These are phyloP conservation scores for Rhynchotus rufescens DNA, from an alignment of 2,797 vertebrate species.

Conservation along the genomic window DNA sequence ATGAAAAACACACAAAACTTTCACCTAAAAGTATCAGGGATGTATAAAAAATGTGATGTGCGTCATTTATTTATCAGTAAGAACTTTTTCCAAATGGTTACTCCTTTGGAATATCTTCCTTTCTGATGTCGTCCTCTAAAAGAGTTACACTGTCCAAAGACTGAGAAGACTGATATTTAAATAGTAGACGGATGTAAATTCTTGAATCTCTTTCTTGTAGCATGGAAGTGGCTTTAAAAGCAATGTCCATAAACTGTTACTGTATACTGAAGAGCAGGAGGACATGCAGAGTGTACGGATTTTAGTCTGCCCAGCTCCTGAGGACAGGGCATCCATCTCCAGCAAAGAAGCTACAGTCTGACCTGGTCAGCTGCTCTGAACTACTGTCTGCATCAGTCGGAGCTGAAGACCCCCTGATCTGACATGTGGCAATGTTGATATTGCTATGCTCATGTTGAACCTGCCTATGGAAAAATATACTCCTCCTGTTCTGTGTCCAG, in stretches of 20 bases:
- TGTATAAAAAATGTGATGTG: slow-evolving; percentile 43
- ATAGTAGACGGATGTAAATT: neutral
- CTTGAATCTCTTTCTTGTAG: neutral
- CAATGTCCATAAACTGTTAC: neutral
- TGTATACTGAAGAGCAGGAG: neutral
- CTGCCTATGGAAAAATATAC: neutral
- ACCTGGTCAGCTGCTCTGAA: neutral
- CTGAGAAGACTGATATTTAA: neutral
- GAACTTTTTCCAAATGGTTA: neutral
- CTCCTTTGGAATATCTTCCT: neutral
- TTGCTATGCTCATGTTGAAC: neutral
- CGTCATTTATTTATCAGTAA: slow-evolving; percentile 57
- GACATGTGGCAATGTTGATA: neutral
- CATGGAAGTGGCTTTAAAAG: neutral
- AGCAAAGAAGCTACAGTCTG: neutral
- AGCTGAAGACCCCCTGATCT: neutral
- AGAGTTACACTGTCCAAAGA: neutral
- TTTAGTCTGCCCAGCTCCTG: neutral
- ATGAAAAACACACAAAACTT: slow-evolving; percentile 47
- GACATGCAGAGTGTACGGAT: neutral
- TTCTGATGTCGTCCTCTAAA: neutral
- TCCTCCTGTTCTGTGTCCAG: neutral
- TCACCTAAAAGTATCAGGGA: slow-evolving; percentile 59
- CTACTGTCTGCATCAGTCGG: neutral
- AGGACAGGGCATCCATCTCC: neutral